These are phyloP conservation scores for Pseudolaguvia tuberculata DNA, from an alignment of 2,113 vertebrate genomes.

Conservation along the genomic window DNA sequence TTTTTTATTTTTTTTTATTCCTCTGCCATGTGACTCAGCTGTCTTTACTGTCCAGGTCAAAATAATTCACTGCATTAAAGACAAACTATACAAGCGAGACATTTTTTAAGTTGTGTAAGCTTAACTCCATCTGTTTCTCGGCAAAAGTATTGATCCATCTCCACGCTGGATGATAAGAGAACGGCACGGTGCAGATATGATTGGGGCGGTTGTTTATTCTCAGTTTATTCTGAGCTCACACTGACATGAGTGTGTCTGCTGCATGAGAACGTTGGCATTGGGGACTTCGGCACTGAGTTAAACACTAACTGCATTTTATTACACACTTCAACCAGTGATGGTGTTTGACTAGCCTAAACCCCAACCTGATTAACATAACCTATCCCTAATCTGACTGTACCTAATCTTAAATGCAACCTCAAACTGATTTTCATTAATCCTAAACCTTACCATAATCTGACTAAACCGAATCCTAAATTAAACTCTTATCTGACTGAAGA, in stretches of 20 bases:
- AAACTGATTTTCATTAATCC: neutral
- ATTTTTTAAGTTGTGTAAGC: neutral
- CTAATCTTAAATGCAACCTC: neutral
- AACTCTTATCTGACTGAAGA: neutral
- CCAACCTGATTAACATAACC: too few species aligned
- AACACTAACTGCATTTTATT: neutral
- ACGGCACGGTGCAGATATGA: neutral
- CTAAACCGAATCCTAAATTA: too few species aligned
- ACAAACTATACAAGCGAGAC: too few species aligned
- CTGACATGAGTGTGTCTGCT: neutral
- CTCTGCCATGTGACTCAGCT: conserved; percentile 36
- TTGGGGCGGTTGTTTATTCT: neutral
- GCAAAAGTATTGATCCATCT: neutral
- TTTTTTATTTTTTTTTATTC: neutral
- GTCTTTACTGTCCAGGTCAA: conserved; percentile 32
- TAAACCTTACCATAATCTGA: too few species aligned
- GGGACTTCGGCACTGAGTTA: neutral
- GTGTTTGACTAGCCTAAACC: neutral
- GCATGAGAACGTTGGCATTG: neutral
- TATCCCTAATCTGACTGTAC: neutral
- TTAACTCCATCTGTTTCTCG: neutral
- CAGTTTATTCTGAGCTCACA: neutral
- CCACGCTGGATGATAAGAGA: neutral
- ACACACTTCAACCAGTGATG: neutral
- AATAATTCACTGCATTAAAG: neutral